A percentile compares a stretch with the other conserved stretches of the same genome.
phyloP scores from a whole-genome alignment of 1,140 invertebrate genomes.

The Heliconius hermathena region DNA sequence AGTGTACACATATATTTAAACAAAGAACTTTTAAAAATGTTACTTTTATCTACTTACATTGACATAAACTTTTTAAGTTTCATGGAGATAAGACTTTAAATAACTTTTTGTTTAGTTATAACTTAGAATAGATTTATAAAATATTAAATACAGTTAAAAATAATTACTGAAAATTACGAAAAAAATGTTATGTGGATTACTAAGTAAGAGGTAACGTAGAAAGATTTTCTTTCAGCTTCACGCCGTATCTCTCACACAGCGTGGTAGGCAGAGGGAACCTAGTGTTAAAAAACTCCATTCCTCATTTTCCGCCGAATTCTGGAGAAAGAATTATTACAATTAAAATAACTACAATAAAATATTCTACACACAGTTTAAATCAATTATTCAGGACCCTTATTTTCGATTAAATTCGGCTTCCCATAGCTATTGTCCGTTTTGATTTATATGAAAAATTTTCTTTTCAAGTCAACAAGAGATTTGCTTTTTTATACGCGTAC shows the following conservation, averaged over 20 bases:
- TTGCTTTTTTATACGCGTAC: neutral
- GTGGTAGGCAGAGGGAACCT: too few species aligned
- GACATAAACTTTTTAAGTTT: neutral
- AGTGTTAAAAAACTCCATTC: too few species aligned
- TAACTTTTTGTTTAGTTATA: neutral
- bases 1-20: neutral
- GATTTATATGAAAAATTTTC: neutral
- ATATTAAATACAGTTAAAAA: neutral
- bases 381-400: neutral
- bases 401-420: neutral
- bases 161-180: neutral
- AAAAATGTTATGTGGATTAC: neutral
- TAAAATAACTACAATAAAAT: neutral
- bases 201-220: too few species aligned
- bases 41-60: neutral
- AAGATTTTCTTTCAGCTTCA: too few species aligned
- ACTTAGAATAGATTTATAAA: neutral
- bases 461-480: neutral
- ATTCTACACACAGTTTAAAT: neutral
- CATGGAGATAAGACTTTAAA: neutral
- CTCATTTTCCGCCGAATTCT: too few species aligned
- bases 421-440: neutral
- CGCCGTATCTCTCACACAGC: too few species aligned
- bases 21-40: neutral
- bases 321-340: too few species aligned